Evolutionary conservation across 1,140 invertebrate species (phyloP), one percentile per base, ranked within the genome.

Genomic region (Heliconius melpomene): DNA sequence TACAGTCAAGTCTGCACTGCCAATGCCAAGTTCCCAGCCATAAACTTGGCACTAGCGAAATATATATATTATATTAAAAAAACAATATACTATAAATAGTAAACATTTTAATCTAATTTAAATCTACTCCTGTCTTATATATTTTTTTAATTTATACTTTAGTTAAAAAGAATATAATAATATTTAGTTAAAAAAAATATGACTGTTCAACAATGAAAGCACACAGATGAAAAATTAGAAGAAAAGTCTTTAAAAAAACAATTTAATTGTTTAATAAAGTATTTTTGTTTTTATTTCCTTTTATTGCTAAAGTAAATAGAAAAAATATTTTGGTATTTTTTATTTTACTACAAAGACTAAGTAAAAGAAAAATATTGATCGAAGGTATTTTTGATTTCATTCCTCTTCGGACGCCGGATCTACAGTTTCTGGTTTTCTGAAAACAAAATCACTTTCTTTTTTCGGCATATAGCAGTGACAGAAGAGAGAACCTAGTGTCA

Each of bases 371-470:
- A 26, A 29, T 16, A 66, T 26, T 66, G 9, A 66, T 66, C 26
- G 23, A n/a, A 66, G 23, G 26, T 66, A 66, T 7, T n/a, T 66
- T 26, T 16, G 11, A 66, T 23, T 66, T 66, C 60, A 66, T 66
- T 74, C 50, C 16, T 74, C 72, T 46, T 74, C 72, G 38, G 38
- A 3, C 23, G 20, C n/a, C n/a, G 32, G 50, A 2, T 74, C 72
- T 29, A 74, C 38, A 26, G 38, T 74, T 74, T 74, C 72, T 20
- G 72, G 72, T 23, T 32, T 29, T 50, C 72, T 74, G 72, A 8
- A 74, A 36, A 46, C 9, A 46, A 36, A 36, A 36, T 36, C 6
- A 36, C 32, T 36, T 36, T 36, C 3, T 36, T 36, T 36, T 36
- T 36, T 36, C 40, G 13, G 11, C 3, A 11, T 13, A 46, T 57